phyloP scores from a whole-genome alignment of 2,113 vertebrate genomes.

The Zeus faber region DNA sequence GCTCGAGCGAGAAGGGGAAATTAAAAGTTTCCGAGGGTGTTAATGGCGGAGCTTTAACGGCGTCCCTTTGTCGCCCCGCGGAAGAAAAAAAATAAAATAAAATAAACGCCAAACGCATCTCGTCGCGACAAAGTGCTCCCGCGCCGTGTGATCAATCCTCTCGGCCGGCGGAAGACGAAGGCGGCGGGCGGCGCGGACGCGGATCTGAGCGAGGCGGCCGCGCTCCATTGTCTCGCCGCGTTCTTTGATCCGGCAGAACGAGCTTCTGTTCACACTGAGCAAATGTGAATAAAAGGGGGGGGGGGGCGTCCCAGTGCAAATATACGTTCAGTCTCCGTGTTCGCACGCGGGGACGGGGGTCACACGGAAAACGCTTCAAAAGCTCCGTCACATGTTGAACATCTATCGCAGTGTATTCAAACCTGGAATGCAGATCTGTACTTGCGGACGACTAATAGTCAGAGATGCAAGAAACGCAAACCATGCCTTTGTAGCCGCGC shows the following conservation, averaged over 20 bases:
- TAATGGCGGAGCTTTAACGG: conserved; percentile 51
- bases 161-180: conserved; percentile 27
- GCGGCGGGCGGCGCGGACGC: conserved; percentile 16
- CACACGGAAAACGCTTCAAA: too few species aligned
- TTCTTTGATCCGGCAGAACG: conserved; percentile 35
- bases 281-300: conserved; percentile 18
- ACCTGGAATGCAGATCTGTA: too few species aligned
- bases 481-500: too few species aligned
- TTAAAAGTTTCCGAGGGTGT: conserved; percentile 62
- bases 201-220: conserved; percentile 29
- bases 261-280: conserved; percentile 17
- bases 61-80: conserved; percentile 50
- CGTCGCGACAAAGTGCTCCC: conserved; percentile 49
- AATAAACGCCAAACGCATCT: conserved; percentile 50
- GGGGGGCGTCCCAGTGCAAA: not conserved
- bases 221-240: conserved; percentile 26
- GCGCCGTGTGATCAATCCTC: conserved; percentile 56
- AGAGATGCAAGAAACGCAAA: too few species aligned
- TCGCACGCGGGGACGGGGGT: conserved; percentile 2
- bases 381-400: too few species aligned
- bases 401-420: too few species aligned
- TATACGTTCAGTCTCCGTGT: conserved; percentile 5
- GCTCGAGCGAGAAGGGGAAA: conserved; percentile 51
- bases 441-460: too few species aligned
- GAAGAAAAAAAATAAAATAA: conserved; percentile 14